phyloP scores from a whole-genome alignment of 2,888 invertebrate genomes.

The Synanthedon vespiformis region DNA sequence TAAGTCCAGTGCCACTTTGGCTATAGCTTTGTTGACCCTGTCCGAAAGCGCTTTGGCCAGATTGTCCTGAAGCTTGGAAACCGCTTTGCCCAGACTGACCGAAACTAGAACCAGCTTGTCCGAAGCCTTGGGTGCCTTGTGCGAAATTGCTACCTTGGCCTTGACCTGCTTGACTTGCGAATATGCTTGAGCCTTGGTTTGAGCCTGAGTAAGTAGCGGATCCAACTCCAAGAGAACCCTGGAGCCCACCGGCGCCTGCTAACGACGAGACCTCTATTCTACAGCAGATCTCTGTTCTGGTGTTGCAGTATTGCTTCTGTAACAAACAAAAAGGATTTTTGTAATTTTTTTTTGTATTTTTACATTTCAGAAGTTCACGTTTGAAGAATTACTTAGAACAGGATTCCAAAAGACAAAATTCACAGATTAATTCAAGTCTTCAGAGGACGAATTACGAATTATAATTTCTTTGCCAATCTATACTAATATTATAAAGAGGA shows the following conservation, averaged over 20 bases:
- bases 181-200: conserved; percentile 29
- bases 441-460: too few relatives aligned
- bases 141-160: conserved; percentile 1
- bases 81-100: background rate
- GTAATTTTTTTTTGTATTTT: too few relatives aligned
- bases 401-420: too few relatives aligned
- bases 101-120: conserved; percentile 4
- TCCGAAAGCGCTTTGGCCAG: background rate
- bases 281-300: conserved; percentile 59
- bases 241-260: conserved; percentile 26
- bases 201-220: conserved; percentile 32
- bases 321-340: conserved; percentile 20
- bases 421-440: too few relatives aligned
- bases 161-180: conserved; percentile 13
- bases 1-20: background rate
- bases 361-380: too few relatives aligned
- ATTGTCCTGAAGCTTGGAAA: background rate
- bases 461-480: too few relatives aligned
- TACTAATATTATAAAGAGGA: too few relatives aligned
- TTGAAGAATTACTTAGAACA: too few relatives aligned
- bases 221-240: conserved; percentile 35
- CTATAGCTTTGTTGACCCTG: background rate
- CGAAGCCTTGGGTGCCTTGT: conserved; percentile 8
- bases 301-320: conserved; percentile 62
- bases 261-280: conserved; percentile 40